Percentiles rank a stretch among this genome's conserved stretches.
Conservation (phyloP, 2,113 vertebrate species). For the Entelurus aequoreus region DNA sequence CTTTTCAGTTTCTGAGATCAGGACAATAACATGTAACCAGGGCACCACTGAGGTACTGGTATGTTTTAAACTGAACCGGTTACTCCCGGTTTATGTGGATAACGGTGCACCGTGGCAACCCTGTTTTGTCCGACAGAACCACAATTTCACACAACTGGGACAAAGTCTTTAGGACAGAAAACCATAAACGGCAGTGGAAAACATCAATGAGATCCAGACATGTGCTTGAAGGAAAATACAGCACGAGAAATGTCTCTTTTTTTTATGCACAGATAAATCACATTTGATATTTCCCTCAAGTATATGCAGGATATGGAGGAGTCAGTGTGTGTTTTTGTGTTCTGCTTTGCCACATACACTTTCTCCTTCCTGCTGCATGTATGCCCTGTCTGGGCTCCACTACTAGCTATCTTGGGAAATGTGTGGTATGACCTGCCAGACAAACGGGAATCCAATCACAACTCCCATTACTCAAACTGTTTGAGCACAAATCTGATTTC, state of each 20-base stretch:
- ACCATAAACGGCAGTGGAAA: constrained; percentile 14
- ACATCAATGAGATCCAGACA: constrained; percentile 28
- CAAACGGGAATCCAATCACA: constrained; percentile 56
- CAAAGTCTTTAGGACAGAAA: constrained; percentile 9
- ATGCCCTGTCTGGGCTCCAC: constrained; percentile 33
- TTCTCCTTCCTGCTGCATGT: constrained; percentile 42
- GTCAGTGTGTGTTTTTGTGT: constrained; percentile 17
- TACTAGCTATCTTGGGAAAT: constrained; percentile 43
- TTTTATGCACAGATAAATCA: constrained; percentile 35
- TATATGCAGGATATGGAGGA: constrained; percentile 11
- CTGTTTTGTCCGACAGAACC: constrained; percentile 16
- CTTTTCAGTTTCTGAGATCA: constrained; percentile 17
- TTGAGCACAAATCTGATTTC: constrained; percentile 20
- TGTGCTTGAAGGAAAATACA: constrained; percentile 26
- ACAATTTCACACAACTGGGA: constrained; percentile 21
- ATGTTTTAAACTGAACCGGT: constrained; percentile 18
- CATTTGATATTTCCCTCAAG: constrained; percentile 22
- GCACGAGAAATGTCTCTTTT: constrained; percentile 22
- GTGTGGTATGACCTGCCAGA: constrained; percentile 48
- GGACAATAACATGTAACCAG: constrained; percentile 10
- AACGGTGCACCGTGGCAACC: constrained; percentile 27
- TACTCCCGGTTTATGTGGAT: constrained; percentile 24
- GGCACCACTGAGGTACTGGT: constrained; percentile 3
- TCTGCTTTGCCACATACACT: constrained; percentile 15
- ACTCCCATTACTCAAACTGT: constrained; percentile 28